A percentile compares a stretch with the other conserved stretches of the same genome.
Evolutionary conservation across 2,797 vertebrate genomes (phyloP).

Genomic region (Sciurus vulgaris): DNA sequence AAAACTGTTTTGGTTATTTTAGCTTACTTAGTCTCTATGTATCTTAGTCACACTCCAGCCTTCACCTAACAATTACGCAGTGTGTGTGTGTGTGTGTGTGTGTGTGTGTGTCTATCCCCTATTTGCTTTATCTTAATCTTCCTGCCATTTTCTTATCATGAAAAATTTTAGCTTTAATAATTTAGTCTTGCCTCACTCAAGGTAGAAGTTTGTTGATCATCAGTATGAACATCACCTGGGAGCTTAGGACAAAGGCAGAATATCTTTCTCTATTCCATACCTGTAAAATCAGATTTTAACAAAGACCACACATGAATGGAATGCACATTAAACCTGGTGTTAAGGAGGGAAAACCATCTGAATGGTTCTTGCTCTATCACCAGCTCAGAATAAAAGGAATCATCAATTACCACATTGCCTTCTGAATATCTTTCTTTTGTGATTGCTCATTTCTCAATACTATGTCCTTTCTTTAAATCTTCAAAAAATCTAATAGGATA

Average conservation of each 20-base stretch:
- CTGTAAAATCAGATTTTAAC: neutral
- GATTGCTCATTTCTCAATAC: neutral
- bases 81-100: neutral
- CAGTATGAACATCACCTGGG: neutral
- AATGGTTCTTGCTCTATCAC: neutral
- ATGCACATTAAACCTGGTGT: neutral
- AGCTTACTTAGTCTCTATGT: neutral
- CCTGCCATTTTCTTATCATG: neutral
- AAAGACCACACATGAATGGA: neutral
- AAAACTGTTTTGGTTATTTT: too few species aligned
- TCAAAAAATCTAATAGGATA: neutral
- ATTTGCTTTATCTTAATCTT: neutral
- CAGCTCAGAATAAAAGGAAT: neutral
- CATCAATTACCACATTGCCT: neutral
- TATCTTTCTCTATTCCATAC: neutral
- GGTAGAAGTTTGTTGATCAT: neutral
- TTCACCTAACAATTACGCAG: neutral
- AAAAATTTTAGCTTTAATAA: neutral
- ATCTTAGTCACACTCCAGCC: neutral
- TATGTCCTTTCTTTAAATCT: neutral
- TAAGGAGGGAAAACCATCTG: neutral
- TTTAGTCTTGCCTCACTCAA: neutral
- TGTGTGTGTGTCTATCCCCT: neutral
- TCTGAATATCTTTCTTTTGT: neutral
- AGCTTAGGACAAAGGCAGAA: neutral